Base-by-base conservation (phyloP, 2,797 vertebrate genomes). In the Podarcis lilfordi region DNA sequence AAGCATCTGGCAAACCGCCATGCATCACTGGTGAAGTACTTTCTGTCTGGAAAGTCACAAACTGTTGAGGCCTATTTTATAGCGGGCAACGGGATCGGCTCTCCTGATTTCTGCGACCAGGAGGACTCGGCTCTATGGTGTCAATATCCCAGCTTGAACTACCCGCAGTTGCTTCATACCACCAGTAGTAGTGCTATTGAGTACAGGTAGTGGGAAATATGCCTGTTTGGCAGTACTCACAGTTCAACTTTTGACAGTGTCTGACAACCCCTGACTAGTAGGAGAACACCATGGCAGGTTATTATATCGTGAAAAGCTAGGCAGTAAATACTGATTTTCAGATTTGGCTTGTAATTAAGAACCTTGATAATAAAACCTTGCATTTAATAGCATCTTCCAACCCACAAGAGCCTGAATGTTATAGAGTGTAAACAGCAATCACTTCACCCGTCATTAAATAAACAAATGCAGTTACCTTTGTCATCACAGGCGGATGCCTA, bases 301-400 rank as follows among this genome's bases (percentile, higher is more conserved):
- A 80, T 90, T 86, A 43, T 55, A 29, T 0, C 5, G 4, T 9
- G n/a, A 90, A 72, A 86, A 76, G 37, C 87, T 90, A 59, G 11
- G 88, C 5, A 32, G 15, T 78, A 55, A 9, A 32, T 17, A 86
- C 45, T 21, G 35, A 91, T 75, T 92, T 90, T 83, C 84, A 89
- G 61, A 80, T 92, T 92, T 61, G 4, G 27, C 43, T 86, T 93
- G 80, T 86, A 50, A 89, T 91, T 89, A 91, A 87, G 81, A 84
- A 78, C 11, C 78, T 82, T 61, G 66, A 69, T 50, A 84, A 19
- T 88, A 92, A 91, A 35, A 89, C 32, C 84, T 80, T 3, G 1
- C 64, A 27, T 89, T 92, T 92, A 89, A 86, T 71, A 93, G 89
- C 89, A 88, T 78, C 80, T 74, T 90, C 55, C 61, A 82, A 15